Evolutionary conservation across 1,140 invertebrate species (phyloP).

Genomic region (Lepidurus arcticus): DNA sequence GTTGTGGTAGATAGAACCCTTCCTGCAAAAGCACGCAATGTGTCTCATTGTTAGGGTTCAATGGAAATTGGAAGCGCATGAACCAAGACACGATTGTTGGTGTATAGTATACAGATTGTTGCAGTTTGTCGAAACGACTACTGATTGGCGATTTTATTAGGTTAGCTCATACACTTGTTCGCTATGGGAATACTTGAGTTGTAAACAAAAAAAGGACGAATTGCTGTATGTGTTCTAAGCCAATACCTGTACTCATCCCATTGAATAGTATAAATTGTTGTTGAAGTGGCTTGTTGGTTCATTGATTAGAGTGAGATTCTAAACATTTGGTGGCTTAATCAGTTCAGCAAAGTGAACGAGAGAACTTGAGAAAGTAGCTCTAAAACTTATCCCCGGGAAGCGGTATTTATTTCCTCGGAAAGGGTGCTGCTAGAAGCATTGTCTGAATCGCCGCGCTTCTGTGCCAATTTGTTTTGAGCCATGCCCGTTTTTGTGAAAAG

Average conservation of each 20-base stretch:
- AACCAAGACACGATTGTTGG: constrained; percentile 14
- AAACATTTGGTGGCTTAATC: too few species aligned
- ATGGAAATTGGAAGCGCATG: background rate
- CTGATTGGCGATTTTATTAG: background rate
- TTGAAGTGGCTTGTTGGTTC: background rate
- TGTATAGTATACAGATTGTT: constrained; percentile 16
- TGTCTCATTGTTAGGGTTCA: background rate
- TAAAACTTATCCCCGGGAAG: too few species aligned
- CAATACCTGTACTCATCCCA: constrained; percentile 18
- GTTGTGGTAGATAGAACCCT: background rate
- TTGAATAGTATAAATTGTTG: constrained; percentile 22
- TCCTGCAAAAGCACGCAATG: background rate
- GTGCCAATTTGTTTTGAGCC: too few species aligned
- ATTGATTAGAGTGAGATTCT: too few species aligned
- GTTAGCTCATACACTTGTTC: background rate
- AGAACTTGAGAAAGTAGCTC: too few species aligned
- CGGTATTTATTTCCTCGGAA: too few species aligned
- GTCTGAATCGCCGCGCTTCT: too few species aligned
- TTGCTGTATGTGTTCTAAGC: background rate
- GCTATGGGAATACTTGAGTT: background rate
- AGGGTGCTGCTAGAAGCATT: too few species aligned
- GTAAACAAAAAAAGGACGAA: background rate
- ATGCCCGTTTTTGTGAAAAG: too few species aligned
- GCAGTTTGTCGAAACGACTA: background rate
- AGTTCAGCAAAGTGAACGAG: too few species aligned